phyloP scores from a whole-genome alignment of 2,888 invertebrate genomes.

The Xestia ashworthii region DNA sequence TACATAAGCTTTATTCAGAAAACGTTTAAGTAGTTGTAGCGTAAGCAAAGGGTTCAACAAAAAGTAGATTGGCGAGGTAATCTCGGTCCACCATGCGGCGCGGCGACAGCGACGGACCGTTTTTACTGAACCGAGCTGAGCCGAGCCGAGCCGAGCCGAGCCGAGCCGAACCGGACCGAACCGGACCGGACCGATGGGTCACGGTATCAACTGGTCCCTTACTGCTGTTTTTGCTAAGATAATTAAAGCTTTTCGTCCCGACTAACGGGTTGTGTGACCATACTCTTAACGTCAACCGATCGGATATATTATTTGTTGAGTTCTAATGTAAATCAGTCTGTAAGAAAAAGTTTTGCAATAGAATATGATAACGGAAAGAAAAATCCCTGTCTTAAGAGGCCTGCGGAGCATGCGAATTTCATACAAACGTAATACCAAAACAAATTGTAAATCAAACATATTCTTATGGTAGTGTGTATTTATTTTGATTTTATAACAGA shows the following conservation, averaged over 20 bases:
- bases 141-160: background rate
- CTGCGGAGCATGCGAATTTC: too few relatives aligned
- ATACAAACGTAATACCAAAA: too few relatives aligned
- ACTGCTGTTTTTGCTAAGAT: conserved; percentile 22
- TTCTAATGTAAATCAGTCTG: too few relatives aligned
- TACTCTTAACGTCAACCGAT: background rate
- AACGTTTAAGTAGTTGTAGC: background rate
- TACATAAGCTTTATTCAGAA: background rate
- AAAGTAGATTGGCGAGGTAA: conserved; percentile 19
- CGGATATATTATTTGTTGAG: background rate
- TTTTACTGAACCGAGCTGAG: conserved; percentile 2
- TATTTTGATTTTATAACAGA: too few relatives aligned
- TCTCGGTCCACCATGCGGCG: conserved; percentile 7
- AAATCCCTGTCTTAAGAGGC: too few relatives aligned
- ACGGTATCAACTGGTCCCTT: conserved; percentile 9
- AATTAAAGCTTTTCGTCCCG: background rate
- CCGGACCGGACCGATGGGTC: background rate
- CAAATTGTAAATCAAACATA: too few relatives aligned
- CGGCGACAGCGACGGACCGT: background rate
- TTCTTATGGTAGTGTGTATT: too few relatives aligned
- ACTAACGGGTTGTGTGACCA: conserved; percentile 2
- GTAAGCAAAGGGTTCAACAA: conserved; percentile 24
- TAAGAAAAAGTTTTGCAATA: background rate
- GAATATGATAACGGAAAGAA: background rate
- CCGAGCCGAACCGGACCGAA: background rate